Percentiles rank a stretch among this genome's conserved stretches.
phyloP scores from a whole-genome alignment of 2,888 invertebrate genomes.

The Meliscaeva auricollis region DNA sequence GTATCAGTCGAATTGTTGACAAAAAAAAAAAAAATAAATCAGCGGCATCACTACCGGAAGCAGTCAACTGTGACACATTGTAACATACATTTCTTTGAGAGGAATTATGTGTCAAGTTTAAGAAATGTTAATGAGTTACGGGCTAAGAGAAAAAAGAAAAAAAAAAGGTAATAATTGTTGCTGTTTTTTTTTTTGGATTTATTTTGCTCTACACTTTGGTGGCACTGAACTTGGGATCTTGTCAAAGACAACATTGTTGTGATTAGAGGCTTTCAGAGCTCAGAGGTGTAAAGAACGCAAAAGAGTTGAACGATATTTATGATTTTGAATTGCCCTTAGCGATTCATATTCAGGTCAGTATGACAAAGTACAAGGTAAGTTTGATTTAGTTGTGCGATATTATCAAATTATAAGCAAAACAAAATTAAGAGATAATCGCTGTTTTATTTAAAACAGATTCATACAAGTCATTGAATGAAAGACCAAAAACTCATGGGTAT shows the following conservation, averaged over 20 bases:
- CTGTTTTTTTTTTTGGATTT: neutral
- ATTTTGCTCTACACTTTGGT: slow-evolving; percentile 12
- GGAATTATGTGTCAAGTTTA: slow-evolving; percentile 68
- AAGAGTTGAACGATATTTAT: slow-evolving; percentile 8
- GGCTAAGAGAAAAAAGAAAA: slow-evolving; percentile 25
- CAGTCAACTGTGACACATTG: slow-evolving; percentile 53
- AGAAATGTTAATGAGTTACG: slow-evolving; percentile 51
- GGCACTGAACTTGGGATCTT: slow-evolving; percentile 34
- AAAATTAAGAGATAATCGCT: too few relatives aligned
- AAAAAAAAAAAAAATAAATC: too few relatives aligned
- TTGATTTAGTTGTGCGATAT: neutral
- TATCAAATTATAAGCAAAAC: too few relatives aligned
- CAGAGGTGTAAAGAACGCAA: slow-evolving; percentile 3
- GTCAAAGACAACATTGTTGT: neutral
- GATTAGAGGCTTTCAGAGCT: neutral
- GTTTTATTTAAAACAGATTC: too few relatives aligned
- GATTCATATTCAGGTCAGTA: slow-evolving; percentile 16
- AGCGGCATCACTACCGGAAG: slow-evolving; percentile 55
- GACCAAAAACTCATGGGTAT: too few relatives aligned
- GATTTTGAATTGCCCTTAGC: neutral
- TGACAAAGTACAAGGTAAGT: slow-evolving; percentile 17
- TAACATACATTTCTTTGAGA: slow-evolving; percentile 7
- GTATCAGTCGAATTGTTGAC: slow-evolving; percentile 18
- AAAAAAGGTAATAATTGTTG: slow-evolving; percentile 37
- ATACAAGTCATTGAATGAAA: too few relatives aligned